These are phyloP conservation scores for Tyria jacobaeae DNA, from an alignment of 2,888 invertebrate species.

Conservation along the genomic window DNA sequence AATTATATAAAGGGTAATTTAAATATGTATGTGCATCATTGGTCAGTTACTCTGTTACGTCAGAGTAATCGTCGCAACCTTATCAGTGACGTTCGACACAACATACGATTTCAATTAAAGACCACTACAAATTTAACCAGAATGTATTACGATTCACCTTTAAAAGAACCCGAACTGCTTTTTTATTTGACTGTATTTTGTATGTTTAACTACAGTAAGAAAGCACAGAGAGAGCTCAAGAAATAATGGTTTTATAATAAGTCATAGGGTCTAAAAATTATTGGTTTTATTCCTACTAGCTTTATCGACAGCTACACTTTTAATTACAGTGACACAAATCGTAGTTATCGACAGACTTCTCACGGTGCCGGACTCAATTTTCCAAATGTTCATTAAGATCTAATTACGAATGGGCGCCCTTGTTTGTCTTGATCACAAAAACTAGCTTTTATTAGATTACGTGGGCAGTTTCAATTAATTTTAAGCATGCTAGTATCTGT, in stretches of 20 bases:
- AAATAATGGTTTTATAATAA: constrained; percentile 69
- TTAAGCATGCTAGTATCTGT: constrained; percentile 79
- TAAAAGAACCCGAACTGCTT: constrained; percentile 62
- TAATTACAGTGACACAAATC: constrained; percentile 86
- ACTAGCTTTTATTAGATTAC: constrained; percentile 86
- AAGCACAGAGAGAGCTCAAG: constrained; percentile 60
- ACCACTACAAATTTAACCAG: constrained; percentile 77
- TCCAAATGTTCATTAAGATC: constrained; percentile 84
- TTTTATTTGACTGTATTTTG: constrained; percentile 42
- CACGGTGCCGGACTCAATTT: constrained; percentile 85
- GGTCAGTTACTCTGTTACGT: constrained; percentile 57
- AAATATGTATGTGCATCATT: constrained; percentile 59
- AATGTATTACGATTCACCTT: constrained; percentile 70
- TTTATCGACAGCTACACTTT: constrained; percentile 85
- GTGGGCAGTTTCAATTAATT: constrained; percentile 86
- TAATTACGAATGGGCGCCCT: constrained; percentile 85
- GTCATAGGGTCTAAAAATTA: constrained; percentile 77
- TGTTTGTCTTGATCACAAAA: constrained; percentile 85
- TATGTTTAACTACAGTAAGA: constrained; percentile 38
- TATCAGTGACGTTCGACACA: constrained; percentile 78
- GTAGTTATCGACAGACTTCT: constrained; percentile 84
- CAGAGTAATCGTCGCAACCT: constrained; percentile 66
- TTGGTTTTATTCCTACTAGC: constrained; percentile 74
- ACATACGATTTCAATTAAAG: constrained; percentile 86
- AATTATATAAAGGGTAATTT: constrained; percentile 18